These are phyloP conservation scores for Zaprionus kolodkinae DNA, from an alignment of 1,140 invertebrate genomes.

Conservation along the genomic window DNA sequence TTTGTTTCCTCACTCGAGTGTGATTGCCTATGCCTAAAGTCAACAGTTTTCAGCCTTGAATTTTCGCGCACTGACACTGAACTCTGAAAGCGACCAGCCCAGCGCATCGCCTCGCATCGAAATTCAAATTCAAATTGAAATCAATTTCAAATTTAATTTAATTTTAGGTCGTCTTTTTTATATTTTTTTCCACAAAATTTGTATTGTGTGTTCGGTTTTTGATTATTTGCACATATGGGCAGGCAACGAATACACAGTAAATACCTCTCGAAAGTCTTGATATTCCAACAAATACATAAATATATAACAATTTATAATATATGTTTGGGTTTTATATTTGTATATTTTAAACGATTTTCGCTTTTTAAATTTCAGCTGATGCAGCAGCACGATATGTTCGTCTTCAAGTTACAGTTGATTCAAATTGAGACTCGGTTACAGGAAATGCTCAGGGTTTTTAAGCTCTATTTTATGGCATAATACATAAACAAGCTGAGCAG, in stretches of 20 bases:
- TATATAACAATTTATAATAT: slow-evolving; percentile 1
- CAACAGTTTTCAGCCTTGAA: slow-evolving; percentile 72
- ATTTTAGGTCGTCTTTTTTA: slow-evolving; percentile 53
- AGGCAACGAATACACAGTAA: slow-evolving; percentile 33
- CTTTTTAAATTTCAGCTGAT: not conserved
- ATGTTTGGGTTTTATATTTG: slow-evolving; percentile 1
- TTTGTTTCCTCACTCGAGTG: slow-evolving; percentile 34
- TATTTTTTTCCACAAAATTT: slow-evolving; percentile 21
- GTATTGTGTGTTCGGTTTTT: slow-evolving; percentile 42
- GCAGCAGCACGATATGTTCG: not conserved
- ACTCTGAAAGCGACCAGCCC: slow-evolving; percentile 49
- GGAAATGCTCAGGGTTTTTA: slow-evolving; percentile 37
- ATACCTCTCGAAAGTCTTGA: slow-evolving; percentile 13
- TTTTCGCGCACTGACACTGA: slow-evolving; percentile 74
- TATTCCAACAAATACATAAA: not conserved
- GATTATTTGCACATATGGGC: slow-evolving; percentile 66
- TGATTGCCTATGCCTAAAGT: slow-evolving; percentile 19
- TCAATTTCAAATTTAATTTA: slow-evolving; percentile 74
- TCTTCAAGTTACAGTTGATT: slow-evolving; percentile 12
- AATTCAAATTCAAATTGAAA: slow-evolving; percentile 76
- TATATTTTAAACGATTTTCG: not conserved
- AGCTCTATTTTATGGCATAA: slow-evolving; percentile 33
- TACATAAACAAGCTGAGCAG: slow-evolving; percentile 34
- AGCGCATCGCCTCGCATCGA: slow-evolving; percentile 28
- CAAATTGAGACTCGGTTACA: not conserved